phyloP scores from a whole-genome alignment of 2,113 vertebrate species.

The Barnardius zonarius region DNA sequence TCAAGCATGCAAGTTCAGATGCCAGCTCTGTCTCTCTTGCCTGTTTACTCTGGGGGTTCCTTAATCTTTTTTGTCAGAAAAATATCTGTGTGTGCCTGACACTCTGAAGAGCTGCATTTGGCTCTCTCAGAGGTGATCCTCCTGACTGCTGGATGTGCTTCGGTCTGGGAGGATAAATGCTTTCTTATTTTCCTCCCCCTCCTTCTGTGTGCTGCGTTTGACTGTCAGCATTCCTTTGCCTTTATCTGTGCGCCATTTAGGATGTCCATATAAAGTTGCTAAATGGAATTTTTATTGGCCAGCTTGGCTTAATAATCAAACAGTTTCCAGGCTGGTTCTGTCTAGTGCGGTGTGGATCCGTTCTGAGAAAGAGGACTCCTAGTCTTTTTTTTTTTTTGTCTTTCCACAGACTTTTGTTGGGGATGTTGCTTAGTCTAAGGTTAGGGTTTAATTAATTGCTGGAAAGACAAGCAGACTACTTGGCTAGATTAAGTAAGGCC shows the following conservation, averaged over 20 bases:
- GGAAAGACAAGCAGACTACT: not conserved
- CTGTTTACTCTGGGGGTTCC: not conserved
- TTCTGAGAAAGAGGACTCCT: not conserved
- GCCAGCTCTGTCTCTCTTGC: not conserved
- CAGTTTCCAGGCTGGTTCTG: conserved; percentile 55
- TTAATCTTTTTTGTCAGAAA: not conserved
- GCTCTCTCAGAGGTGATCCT: not conserved
- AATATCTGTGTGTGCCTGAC: not conserved
- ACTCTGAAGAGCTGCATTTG: not conserved
- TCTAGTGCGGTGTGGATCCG: conserved; percentile 20
- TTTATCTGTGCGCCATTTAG: conserved; percentile 41
- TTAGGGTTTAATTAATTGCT: conserved; percentile 17
- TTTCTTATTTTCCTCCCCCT: not conserved
- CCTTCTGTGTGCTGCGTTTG: not conserved
- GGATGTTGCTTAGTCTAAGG: not conserved
- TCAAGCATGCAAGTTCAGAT: not conserved
- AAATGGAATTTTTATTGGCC: conserved; percentile 62
- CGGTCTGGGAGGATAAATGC: not conserved
- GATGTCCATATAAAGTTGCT: conserved; percentile 63
- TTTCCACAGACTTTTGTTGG: not conserved
- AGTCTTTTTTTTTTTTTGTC: not conserved
- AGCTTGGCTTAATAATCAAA: conserved; percentile 63
- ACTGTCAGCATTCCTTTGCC: conserved; percentile 53
- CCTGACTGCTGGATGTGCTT: not conserved
- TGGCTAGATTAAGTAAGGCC: not conserved